These are phyloP conservation scores for Enoplosus armatus DNA, from an alignment of 2,797 vertebrate species.

Conservation along the genomic window DNA sequence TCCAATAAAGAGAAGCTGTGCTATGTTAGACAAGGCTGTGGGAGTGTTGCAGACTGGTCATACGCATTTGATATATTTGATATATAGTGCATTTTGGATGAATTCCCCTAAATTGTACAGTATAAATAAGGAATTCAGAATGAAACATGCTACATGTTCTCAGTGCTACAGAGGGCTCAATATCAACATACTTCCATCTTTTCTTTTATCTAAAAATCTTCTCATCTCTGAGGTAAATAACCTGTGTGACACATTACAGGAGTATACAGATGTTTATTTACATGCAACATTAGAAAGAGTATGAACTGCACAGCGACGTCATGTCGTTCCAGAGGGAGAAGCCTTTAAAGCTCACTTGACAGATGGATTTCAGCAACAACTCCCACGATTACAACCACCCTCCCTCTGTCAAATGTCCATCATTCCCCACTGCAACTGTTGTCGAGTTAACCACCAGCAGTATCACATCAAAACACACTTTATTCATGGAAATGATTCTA, in stretches of 20 bases:
- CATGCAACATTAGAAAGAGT: constrained; percentile 1
- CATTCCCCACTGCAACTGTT: constrained; percentile 32
- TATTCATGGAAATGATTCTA: not conserved
- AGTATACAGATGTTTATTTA: constrained; percentile 13
- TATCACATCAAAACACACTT: constrained; percentile 7
- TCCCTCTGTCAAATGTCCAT: constrained; percentile 35
- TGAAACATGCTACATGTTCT: not conserved
- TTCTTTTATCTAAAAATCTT: constrained; percentile 1
- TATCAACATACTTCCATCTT: not conserved
- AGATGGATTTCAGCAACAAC: constrained; percentile 52
- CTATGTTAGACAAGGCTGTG: not conserved
- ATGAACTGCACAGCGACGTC: constrained; percentile 9
- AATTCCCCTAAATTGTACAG: not conserved
- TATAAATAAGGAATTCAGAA: not conserved
- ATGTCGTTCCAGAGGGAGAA: not conserved
- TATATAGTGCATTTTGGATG: not conserved
- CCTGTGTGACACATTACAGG: not conserved
- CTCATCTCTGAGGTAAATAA: constrained; percentile 5
- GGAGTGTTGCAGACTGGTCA: not conserved
- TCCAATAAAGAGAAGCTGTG: not conserved
- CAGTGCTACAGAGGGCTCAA: not conserved
- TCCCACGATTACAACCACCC: constrained; percentile 26
- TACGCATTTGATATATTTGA: not conserved
- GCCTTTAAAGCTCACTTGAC: constrained; percentile 32
- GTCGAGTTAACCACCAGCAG: constrained; percentile 10